phyloP scores from a whole-genome alignment of 30 jellyfish, hydroid and myxozoan species.

The Rhopilema esculentum region DNA sequence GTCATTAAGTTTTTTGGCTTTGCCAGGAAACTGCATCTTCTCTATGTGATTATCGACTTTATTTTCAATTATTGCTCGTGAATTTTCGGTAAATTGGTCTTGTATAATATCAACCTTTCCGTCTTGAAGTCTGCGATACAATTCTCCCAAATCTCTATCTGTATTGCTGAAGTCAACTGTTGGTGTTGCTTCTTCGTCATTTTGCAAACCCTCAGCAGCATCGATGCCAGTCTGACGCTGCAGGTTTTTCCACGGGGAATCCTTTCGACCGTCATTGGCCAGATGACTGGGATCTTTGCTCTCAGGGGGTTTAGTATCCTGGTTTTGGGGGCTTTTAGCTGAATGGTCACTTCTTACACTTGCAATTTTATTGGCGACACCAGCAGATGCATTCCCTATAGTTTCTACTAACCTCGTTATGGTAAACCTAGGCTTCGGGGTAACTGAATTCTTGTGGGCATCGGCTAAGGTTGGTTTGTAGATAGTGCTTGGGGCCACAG shows the following conservation, averaged over 20 bases:
- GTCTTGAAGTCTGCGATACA: constrained; percentile 57
- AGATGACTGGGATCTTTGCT: not conserved
- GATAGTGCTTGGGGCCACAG: not conserved
- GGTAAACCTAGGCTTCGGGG: constrained; percentile 72
- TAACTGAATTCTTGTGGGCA: constrained; percentile 19
- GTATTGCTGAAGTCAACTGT: constrained; percentile 31
- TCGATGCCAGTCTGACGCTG: constrained; percentile 39
- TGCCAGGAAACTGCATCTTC: constrained; percentile 67
- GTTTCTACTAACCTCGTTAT: constrained; percentile 83
- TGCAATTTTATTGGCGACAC: constrained; percentile 85
- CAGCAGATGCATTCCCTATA: constrained; percentile 83
- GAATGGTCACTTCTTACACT: constrained; percentile 70
- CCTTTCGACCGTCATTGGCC: constrained; percentile 10
- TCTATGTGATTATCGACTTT: constrained; percentile 51
- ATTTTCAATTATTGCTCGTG: constrained; percentile 2
- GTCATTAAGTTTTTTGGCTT: constrained; percentile 72
- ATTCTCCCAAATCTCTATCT: constrained; percentile 61
- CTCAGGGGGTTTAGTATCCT: not conserved
- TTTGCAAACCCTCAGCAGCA: not conserved
- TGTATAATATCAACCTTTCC: constrained; percentile 43
- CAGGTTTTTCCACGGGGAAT: constrained; percentile 21
- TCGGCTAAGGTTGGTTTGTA: constrained; percentile 2
- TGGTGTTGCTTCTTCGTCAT: constrained; percentile 28
- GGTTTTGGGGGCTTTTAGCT: constrained; percentile 12
- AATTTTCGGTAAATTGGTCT: constrained; percentile 5